Percentiles rank a stretch among this genome's conserved stretches.
These are phyloP conservation scores for Papilio protenor DNA, from an alignment of 2,888 invertebrate species.

Conservation along the genomic window DNA sequence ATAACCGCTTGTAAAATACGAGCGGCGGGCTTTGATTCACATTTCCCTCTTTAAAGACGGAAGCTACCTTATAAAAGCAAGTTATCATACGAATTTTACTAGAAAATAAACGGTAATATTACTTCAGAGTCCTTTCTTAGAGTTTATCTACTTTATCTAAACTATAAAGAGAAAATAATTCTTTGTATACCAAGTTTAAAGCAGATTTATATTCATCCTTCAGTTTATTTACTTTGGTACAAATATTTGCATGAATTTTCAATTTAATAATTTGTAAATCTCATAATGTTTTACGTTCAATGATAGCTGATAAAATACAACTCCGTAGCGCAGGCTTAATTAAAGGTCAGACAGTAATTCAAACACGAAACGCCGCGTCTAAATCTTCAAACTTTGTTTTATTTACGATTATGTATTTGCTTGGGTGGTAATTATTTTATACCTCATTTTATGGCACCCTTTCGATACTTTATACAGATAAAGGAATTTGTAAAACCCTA, in stretches of 20 bases:
- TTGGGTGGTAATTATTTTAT: conserved; percentile 38
- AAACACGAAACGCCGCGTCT: conserved; percentile 36
- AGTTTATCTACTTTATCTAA: neutral
- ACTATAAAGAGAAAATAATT: conserved; percentile 7
- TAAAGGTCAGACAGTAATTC: conserved; percentile 39
- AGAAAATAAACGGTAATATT: conserved; percentile 2
- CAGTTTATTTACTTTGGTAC: neutral
- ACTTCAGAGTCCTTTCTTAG: neutral
- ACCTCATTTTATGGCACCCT: conserved; percentile 18
- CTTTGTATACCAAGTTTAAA: neutral
- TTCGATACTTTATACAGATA: neutral
- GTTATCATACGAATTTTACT: conserved; percentile 7
- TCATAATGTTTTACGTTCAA: conserved; percentile 13
- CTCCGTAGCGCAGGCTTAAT: conserved; percentile 19
- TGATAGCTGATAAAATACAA: conserved; percentile 22
- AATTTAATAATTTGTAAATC: conserved; percentile 21
- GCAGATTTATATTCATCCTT: neutral
- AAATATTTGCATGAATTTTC: conserved; percentile 22
- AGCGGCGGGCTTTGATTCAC: conserved; percentile 16
- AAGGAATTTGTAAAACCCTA: neutral
- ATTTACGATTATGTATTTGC: conserved; percentile 41
- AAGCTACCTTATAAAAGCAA: conserved; percentile 19
- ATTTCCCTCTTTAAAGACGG: conserved; percentile 14
- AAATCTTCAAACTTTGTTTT: conserved; percentile 42
- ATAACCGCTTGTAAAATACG: conserved; percentile 39